Percentiles rank a stretch among this genome's conserved stretches.
These are phyloP conservation scores for Orthonychiurus folsomi DNA, from an alignment of 2,888 invertebrate genomes.

Conservation along the genomic window DNA sequence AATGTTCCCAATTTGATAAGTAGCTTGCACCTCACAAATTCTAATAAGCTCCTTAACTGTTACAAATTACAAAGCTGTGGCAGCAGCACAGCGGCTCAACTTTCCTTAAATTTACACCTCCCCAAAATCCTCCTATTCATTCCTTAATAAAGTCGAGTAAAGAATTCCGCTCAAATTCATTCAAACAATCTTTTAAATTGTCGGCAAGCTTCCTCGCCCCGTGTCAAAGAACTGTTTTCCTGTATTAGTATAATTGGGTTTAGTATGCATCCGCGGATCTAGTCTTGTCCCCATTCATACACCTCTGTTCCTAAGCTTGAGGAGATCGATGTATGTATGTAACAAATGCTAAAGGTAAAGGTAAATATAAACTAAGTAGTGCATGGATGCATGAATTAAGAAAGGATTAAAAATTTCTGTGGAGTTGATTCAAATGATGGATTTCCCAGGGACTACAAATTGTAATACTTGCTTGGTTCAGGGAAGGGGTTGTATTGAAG, in stretches of 20 bases:
- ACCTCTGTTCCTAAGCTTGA: background rate
- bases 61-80: too few species aligned
- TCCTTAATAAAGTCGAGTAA: too few species aligned
- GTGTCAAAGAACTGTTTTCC: too few species aligned
- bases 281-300: too few species aligned
- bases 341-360: background rate
- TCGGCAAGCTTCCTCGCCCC: too few species aligned
- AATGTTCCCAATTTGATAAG: too few species aligned
- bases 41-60: too few species aligned
- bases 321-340: background rate
- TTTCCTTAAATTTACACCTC: background rate
- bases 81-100: too few species aligned
- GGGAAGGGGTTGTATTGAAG: background rate
- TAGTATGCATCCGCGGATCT: background rate
- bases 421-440: background rate
- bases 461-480: background rate
- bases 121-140: background rate
- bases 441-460: background rate
- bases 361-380: background rate
- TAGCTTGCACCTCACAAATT: too few species aligned
- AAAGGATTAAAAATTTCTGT: conserved; percentile 1
- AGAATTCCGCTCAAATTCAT: background rate
- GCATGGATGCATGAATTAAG: conserved; percentile 7
- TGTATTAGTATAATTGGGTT: background rate
- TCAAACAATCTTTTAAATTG: background rate